A percentile compares a stretch with the other conserved stretches of the same genome.
phyloP scores from a whole-genome alignment of 2,797 vertebrate genomes.

The Mormyrops attenuatus region DNA sequence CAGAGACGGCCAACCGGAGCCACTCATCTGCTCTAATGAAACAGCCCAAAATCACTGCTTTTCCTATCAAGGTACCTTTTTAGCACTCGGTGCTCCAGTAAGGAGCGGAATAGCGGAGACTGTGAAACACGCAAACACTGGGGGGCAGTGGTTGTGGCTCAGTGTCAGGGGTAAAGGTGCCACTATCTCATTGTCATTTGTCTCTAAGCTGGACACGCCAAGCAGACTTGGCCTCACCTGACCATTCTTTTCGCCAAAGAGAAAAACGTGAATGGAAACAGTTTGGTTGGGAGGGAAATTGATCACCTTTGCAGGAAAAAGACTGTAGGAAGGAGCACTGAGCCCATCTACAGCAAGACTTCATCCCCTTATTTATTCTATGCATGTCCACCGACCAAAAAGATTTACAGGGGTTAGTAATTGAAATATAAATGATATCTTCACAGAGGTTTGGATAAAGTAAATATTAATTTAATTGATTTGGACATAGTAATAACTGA shows the following conservation, averaged over 20 bases:
- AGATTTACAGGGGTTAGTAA: not conserved
- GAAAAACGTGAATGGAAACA: not conserved
- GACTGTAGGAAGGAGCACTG: not conserved
- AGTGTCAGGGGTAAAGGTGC: not conserved
- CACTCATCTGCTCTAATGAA: not conserved
- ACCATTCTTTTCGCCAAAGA: not conserved
- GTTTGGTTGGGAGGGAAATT: not conserved
- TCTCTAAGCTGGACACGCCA: not conserved
- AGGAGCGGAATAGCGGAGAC: not conserved
- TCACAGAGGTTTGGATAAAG: not conserved
- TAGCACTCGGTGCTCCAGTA: not conserved
- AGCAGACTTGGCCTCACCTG: not conserved
- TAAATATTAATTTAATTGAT: not conserved
- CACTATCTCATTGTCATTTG: not conserved
- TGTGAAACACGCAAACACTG: not conserved
- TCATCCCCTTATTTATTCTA: not conserved
- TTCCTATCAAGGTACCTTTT: not conserved
- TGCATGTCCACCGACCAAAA: not conserved
- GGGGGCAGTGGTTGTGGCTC: too few species aligned
- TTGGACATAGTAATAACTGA: not conserved
- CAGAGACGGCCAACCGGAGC: not conserved
- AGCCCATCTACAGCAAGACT: not conserved
- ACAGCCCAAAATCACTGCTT: not conserved
- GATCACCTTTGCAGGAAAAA: not conserved
- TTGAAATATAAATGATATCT: not conserved